Conservation (phyloP, 2,888 invertebrate genomes). For the Heteromurus nitidus region DNA sequence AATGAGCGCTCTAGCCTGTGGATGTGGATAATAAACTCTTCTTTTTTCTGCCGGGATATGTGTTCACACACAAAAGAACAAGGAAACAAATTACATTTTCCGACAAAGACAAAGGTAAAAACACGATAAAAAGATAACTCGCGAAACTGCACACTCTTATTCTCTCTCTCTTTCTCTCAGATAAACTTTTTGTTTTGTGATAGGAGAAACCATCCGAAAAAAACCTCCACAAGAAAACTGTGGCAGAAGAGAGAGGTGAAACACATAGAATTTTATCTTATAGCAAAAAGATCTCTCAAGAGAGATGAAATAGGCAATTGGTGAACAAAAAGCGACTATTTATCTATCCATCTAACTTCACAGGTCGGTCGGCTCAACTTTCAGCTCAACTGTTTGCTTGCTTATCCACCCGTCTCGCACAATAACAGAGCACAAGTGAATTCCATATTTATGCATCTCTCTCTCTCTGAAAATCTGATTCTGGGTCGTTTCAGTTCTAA, state of each 20-base stretch:
- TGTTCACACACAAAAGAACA: background rate
- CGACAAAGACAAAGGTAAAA: conserved; percentile 7
- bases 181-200: too few species aligned
- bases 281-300: too few species aligned
- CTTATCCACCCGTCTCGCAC: conserved; percentile 2
- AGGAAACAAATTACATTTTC: background rate
- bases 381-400: background rate
- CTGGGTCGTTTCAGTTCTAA: conserved; percentile 36
- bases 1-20: too few species aligned
- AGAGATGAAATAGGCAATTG: conserved; percentile 5
- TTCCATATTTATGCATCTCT: conserved; percentile 10
- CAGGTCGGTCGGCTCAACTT: background rate
- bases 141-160: too few species aligned
- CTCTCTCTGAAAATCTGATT: conserved; percentile 11
- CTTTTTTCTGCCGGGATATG: background rate
- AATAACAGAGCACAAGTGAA: background rate
- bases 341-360: too few species aligned
- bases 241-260: too few species aligned
- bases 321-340: too few species aligned
- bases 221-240: too few species aligned
- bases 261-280: too few species aligned
- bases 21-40: background rate
- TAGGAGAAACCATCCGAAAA: too few species aligned
- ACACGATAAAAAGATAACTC: background rate
- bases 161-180: too few species aligned